Base-by-base conservation (phyloP, 1,140 invertebrate species). In the Diprion similis region DNA sequence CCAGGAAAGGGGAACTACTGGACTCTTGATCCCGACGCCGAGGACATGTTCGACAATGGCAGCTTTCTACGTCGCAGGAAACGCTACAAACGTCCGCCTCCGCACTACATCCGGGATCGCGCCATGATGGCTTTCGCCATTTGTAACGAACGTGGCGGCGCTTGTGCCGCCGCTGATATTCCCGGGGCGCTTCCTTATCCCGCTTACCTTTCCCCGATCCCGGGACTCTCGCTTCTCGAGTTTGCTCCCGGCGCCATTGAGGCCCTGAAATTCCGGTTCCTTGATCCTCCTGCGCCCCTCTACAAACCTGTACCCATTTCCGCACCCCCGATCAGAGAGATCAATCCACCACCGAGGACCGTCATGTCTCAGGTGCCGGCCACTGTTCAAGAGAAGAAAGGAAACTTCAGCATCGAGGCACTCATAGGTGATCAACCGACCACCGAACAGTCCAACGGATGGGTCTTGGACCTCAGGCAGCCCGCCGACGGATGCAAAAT, bases 31-130 rank as follows among this genome's bases (percentile, higher is more conserved):
- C 98, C 98, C 0, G 89, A 97, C 72, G 96, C 96, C 1, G 97
- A 99, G 83, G 97, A 99, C 82, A 99, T 99, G 99, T 99, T 99
- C 82, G 98, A 99, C 84, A 99, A 99, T 85, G 99, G 99, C 0
- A 98, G 96, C 82, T 99, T 99, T 83, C 89, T 99, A 65, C 87
- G 98, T 7, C 90, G 98, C 18, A 88, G 98, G 71, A 99, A 99
- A 88, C 91, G 98, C 24, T 99, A 98, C 89, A 99, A 99, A 85
- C 89, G 97, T 67, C 94, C 95, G 10, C 91, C 91, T 24, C 91
- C 92, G 18, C 89, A 91, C 70, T 88, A 90, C 47, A 85, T 91
- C 8, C 85, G 89, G 1, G 88, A 91, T 68, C 85, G 87, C 0
- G 85, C 87, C 10, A 85, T 87, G 46, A 88, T 87, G 86, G 86